Conservation (phyloP, 2,888 invertebrate genomes). For the Xanthia icteritia region DNA sequence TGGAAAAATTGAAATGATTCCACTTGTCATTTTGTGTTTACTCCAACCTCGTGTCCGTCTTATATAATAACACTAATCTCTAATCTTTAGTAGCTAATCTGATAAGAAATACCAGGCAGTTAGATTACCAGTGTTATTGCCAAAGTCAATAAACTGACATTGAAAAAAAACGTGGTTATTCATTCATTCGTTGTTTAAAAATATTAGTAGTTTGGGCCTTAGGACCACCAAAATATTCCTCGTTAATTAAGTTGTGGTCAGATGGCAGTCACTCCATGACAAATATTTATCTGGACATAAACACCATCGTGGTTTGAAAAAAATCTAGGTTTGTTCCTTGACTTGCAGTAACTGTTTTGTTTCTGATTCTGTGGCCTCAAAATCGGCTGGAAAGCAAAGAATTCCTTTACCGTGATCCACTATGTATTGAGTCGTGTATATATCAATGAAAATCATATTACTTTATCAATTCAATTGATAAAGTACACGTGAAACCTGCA, state of each 20-base stretch:
- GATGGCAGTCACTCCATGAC: not conserved
- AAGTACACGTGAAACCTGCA: not conserved
- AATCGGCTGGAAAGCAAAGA: not conserved
- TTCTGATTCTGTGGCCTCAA: not conserved
- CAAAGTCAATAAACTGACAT: conserved; percentile 53
- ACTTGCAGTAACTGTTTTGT: not conserved
- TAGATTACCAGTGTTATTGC: conserved; percentile 57
- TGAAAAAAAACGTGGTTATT: not conserved
- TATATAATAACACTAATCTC: conserved; percentile 46
- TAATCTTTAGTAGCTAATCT: conserved; percentile 39
- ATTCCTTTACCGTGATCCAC: not conserved
- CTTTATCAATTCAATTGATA: not conserved
- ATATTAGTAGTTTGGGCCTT: not conserved
- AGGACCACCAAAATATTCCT: not conserved
- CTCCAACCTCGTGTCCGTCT: conserved; percentile 33
- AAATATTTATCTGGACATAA: not conserved
- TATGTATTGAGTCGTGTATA: not conserved
- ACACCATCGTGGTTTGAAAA: not conserved
- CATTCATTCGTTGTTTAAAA: not conserved
- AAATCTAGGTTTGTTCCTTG: not conserved
- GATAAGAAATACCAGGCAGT: conserved; percentile 67
- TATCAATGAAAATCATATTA: not conserved
- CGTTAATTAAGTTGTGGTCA: not conserved
- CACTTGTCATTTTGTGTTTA: conserved; percentile 16
- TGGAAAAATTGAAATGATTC: not conserved